Evolutionary conservation across 1,140 invertebrate species (phyloP).

Genomic region (Ectropis grisescens): DNA sequence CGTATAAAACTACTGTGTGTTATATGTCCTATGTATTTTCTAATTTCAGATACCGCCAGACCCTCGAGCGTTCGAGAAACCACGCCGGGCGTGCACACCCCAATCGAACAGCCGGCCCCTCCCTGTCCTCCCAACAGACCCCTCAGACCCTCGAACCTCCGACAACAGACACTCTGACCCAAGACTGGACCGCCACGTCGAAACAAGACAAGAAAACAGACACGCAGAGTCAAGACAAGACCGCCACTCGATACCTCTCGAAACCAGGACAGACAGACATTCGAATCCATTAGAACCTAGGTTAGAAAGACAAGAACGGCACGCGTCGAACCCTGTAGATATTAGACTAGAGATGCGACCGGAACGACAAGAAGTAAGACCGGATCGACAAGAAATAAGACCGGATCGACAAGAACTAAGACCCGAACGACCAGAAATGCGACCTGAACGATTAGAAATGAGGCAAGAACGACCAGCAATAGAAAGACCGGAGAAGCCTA

Average conservation of each 20-base stretch:
- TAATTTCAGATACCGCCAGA: slow-evolving; percentile 48
- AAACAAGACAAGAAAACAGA: slow-evolving; percentile 2
- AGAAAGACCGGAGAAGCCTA: slow-evolving; percentile 4
- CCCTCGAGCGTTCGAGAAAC: slow-evolving; percentile 56
- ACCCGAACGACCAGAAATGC: slow-evolving; percentile 5
- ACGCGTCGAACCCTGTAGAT: slow-evolving; percentile 2
- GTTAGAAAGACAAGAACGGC: slow-evolving; percentile 11
- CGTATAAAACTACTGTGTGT: too few species aligned
- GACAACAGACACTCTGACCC: slow-evolving; percentile 7
- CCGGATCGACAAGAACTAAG: slow-evolving; percentile 3
- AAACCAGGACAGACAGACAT: slow-evolving; percentile 10
- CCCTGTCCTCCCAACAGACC: slow-evolving; percentile 34
- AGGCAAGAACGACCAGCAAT: slow-evolving; percentile 4
- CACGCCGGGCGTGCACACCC: slow-evolving; percentile 48
- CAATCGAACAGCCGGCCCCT: slow-evolving; percentile 54
- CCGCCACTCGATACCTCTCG: neutral
- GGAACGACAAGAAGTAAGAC: slow-evolving; percentile 9
- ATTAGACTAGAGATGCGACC: slow-evolving; percentile 20
- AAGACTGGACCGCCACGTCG: slow-evolving; percentile 3
- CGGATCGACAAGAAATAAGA: slow-evolving; percentile 4
- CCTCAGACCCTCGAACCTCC: slow-evolving; percentile 14
- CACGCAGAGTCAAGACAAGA: slow-evolving; percentile 2
- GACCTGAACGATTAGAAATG: neutral
- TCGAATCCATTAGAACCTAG: slow-evolving; percentile 4
- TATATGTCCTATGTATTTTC: too few species aligned